Base-by-base conservation (phyloP, 1,140 invertebrate species). In the Sesamia nonagrioides region DNA sequence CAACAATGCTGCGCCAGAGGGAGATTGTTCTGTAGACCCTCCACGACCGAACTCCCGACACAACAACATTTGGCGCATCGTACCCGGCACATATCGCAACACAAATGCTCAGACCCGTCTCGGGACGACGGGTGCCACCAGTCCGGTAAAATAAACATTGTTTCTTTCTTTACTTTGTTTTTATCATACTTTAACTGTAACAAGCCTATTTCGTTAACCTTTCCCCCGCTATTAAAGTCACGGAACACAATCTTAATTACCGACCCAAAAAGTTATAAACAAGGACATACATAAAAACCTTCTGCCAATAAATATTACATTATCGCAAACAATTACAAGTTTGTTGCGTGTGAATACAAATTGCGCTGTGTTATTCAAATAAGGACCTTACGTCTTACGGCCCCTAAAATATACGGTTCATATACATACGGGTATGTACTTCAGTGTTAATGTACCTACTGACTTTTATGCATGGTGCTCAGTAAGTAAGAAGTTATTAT, bases 331-430 rank as follows among this genome's bases (percentile, higher is more conserved):
- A 80, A 80, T 80, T 80, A 80, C 72, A 75, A 8, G 35, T 40
- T 45, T 56, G 63, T 75, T 80, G 78, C 72, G 78, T 80, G 78
- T 56, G 68, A 61, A 58, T 63, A 72, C 68, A 72, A 79, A 79
- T 72, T 79, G 77, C 69, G 35, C 69, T 60, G 61, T 78, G 77
- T 72, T 79, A 79, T 79, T 79, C 77, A 79, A 79, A 79, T 79
- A 69, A 73, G 68, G 27, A 54, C 68, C 50, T 76, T 40, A 52
- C 50, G 61, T 37, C 42, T 76, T 76, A 37, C 58, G 13, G 35
- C 17, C 33, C 35, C 18, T 60, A 54, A 54, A 73, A 54, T 60
- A 37, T 72, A 17, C 48, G 40, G 3, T 37, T 58, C 63, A 48
- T 68, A 13, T n/a, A 45, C 17, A 48, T 45, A 45, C 9, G 18